Conservation (phyloP, 2,113 vertebrate species). For the Nycticryphes semicollaris region DNA sequence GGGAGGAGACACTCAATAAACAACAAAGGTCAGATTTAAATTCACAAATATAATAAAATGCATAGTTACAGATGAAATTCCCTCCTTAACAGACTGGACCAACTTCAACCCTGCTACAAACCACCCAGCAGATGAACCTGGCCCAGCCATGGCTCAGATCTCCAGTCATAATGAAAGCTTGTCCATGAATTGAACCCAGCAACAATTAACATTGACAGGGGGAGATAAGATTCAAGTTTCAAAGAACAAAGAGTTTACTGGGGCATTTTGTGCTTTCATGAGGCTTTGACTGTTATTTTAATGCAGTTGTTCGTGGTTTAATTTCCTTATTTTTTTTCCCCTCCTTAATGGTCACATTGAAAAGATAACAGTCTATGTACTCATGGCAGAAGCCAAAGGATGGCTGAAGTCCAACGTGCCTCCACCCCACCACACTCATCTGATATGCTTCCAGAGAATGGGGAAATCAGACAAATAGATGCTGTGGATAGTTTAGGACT, state of each 20-base stretch:
- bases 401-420: slow-evolving; percentile 3
- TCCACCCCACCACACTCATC: not conserved
- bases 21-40: not conserved
- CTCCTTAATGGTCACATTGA: not conserved
- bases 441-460: not conserved
- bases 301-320: slow-evolving; percentile 35
- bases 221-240: slow-evolving; percentile 47
- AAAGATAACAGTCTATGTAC: slow-evolving; percentile 1
- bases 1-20: not conserved
- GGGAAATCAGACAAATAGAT: not conserved
- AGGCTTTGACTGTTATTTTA: slow-evolving; percentile 54
- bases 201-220: slow-evolving; percentile 41
- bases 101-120: not conserved
- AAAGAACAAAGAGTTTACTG: slow-evolving; percentile 11
- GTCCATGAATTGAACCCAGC: slow-evolving; percentile 46
- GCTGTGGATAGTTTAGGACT: not conserved
- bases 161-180: slow-evolving; percentile 11
- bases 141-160: not conserved
- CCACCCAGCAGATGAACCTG: not conserved
- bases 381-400: not conserved
- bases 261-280: not conserved
- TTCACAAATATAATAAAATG: not conserved
- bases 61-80: not conserved
- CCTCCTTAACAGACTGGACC: not conserved
- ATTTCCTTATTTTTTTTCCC: not conserved